A percentile compares a stretch with the other conserved stretches of the same genome.
Conservation (phyloP, 1,140 invertebrate genomes). For the Penaeus chinensis region DNA sequence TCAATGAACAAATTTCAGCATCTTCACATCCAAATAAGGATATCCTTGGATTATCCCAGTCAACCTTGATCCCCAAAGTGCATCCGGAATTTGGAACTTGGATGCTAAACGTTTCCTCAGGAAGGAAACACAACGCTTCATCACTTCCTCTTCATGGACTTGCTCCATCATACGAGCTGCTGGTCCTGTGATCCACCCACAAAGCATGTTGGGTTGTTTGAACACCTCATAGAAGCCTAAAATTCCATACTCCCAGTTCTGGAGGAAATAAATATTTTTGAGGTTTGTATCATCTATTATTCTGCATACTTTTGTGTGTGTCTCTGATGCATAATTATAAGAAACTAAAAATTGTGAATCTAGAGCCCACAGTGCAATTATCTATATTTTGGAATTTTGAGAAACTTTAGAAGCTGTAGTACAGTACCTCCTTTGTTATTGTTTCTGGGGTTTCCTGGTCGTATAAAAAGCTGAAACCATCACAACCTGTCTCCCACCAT, state of each 20-base stretch:
- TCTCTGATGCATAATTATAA: too few relatives aligned
- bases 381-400: too few relatives aligned
- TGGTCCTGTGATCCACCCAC: slow-evolving; percentile 38
- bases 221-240: slow-evolving; percentile 39
- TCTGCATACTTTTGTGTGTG: too few relatives aligned
- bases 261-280: not conserved
- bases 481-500: slow-evolving; percentile 48
- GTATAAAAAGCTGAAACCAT: slow-evolving; percentile 42
- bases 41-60: not conserved
- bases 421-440: slow-evolving; percentile 39
- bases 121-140: slow-evolving; percentile 19
- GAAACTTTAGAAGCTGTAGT: too few relatives aligned
- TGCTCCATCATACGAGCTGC: slow-evolving; percentile 31
- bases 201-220: slow-evolving; percentile 41
- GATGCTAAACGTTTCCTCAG: slow-evolving; percentile 17
- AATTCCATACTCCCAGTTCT: slow-evolving; percentile 43
- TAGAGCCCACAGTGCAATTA: too few relatives aligned
- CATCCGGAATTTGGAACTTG: slow-evolving; percentile 35
- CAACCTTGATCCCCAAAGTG: slow-evolving; percentile 31
- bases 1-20: too few relatives aligned
- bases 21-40: too few relatives aligned
- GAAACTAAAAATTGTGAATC: too few relatives aligned
- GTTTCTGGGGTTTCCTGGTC: slow-evolving; percentile 1
- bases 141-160: slow-evolving; percentile 25
- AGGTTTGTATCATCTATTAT: too few relatives aligned